phyloP scores from a whole-genome alignment of 2,888 invertebrate genomes.

The Cephus sareptanus region DNA sequence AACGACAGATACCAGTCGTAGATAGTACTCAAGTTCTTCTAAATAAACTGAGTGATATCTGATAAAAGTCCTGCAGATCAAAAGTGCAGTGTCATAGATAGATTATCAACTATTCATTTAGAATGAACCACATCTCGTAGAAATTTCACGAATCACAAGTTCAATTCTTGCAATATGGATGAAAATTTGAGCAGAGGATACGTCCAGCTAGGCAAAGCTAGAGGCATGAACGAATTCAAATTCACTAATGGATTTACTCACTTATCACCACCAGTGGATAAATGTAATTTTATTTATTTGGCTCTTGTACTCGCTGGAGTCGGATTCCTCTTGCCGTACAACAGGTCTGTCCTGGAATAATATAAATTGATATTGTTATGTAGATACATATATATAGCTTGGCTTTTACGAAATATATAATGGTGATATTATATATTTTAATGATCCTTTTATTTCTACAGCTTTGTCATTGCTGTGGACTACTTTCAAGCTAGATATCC shows the following conservation, averaged over 20 bases:
- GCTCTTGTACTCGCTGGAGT: constrained; percentile 86
- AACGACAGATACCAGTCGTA: neutral
- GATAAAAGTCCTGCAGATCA: neutral
- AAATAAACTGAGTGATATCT: neutral
- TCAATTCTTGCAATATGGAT: constrained; percentile 67
- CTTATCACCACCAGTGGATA: constrained; percentile 77
- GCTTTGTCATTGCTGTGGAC: constrained; percentile 94
- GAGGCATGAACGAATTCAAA: constrained; percentile 70
- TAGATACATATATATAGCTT: constrained; percentile 73
- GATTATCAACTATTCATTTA: neutral
- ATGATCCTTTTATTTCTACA: constrained; percentile 63
- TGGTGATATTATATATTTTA: neutral
- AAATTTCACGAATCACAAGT: neutral
- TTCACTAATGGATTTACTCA: constrained; percentile 69
- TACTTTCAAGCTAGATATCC: constrained; percentile 90
- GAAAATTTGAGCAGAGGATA: constrained; percentile 76
- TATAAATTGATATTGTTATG: neutral
- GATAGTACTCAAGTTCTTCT: neutral
- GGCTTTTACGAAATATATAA: constrained; percentile 14
- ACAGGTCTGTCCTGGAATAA: constrained; percentile 73
- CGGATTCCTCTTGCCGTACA: constrained; percentile 91
- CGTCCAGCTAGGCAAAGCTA: constrained; percentile 71
- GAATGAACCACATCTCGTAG: neutral
- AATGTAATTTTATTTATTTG: constrained; percentile 78
- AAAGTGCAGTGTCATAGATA: neutral